Percentiles rank a stretch among this genome's conserved stretches.
phyloP scores from a whole-genome alignment of 2,888 invertebrate genomes.

The Gastrophysa polygoni region DNA sequence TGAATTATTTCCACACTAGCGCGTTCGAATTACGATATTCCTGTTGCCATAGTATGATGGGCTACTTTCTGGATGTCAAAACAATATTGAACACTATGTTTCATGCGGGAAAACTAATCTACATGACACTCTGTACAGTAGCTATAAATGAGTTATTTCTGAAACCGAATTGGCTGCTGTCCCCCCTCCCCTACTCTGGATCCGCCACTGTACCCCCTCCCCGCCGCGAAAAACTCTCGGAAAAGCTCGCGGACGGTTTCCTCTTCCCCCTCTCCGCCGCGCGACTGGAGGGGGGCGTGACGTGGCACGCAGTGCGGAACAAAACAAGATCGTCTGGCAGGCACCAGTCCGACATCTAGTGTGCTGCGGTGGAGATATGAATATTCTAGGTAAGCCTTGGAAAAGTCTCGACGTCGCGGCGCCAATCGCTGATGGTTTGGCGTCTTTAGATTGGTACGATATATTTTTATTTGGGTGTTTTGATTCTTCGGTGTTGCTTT shows the following conservation, averaged over 20 bases:
- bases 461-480: constrained; percentile 50
- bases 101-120: too few species aligned
- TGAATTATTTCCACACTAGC: too few species aligned
- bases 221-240: background rate
- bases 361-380: constrained; percentile 59
- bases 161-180: too few species aligned
- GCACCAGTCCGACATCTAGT: constrained; percentile 55
- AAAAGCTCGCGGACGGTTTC: constrained; percentile 1
- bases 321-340: constrained; percentile 54
- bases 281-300: constrained; percentile 41
- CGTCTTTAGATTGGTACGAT: constrained; percentile 49
- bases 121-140: too few species aligned
- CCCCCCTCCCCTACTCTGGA: too few species aligned
- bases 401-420: constrained; percentile 23
- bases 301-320: constrained; percentile 58
- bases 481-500: constrained; percentile 43
- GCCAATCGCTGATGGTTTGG: constrained; percentile 20
- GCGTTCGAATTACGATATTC: too few species aligned
- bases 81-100: too few species aligned
- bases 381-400: constrained; percentile 59
- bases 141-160: too few species aligned
- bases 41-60: too few species aligned
- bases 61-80: too few species aligned
- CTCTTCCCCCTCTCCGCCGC: constrained; percentile 29
- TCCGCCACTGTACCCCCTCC: too few species aligned